A percentile compares a stretch with the other conserved stretches of the same genome.
Evolutionary conservation across 30 jellyfish, hydroid and myxozoan species (phyloP).

Genomic region (Nemopilema nomurai): DNA sequence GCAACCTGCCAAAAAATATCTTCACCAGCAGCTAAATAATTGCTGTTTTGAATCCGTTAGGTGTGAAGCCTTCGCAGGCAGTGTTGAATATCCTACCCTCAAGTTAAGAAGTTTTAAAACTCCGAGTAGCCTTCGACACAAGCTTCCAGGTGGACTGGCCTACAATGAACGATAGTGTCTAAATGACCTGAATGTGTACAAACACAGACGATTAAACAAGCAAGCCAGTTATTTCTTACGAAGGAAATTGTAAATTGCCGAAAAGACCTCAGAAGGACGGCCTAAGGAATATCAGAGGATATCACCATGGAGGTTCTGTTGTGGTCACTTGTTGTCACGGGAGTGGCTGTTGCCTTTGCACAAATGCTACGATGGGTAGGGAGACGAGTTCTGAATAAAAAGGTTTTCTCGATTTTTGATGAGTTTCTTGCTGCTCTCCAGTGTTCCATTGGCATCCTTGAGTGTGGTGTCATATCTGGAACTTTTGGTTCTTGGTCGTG

Average conservation of each 20-base stretch:
- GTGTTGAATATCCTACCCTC: no score
- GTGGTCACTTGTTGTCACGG: conserved; percentile 56
- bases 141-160: no score
- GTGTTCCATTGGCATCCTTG: conserved; percentile 55
- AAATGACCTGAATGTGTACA: no score
- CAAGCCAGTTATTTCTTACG: no score
- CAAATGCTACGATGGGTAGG: conserved; percentile 38
- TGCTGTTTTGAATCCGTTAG: no score
- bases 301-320: conserved; percentile 39
- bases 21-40: neutral
- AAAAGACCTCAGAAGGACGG: neutral
- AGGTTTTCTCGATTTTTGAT: conserved; percentile 36
- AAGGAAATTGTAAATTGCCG: no score
- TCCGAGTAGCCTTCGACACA: no score
- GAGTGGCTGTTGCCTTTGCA: conserved; percentile 15
- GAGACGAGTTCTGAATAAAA: conserved; percentile 10
- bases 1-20: neutral
- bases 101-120: no score
- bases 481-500: conserved; percentile 52
- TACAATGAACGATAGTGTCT: no score
- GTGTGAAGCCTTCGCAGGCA: no score
- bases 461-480: conserved; percentile 50
- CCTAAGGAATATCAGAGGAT: neutral
- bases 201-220: no score
- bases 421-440: conserved; percentile 65